Base-by-base conservation (phyloP, 1,140 invertebrate genomes). In the Bombus picipes region DNA sequence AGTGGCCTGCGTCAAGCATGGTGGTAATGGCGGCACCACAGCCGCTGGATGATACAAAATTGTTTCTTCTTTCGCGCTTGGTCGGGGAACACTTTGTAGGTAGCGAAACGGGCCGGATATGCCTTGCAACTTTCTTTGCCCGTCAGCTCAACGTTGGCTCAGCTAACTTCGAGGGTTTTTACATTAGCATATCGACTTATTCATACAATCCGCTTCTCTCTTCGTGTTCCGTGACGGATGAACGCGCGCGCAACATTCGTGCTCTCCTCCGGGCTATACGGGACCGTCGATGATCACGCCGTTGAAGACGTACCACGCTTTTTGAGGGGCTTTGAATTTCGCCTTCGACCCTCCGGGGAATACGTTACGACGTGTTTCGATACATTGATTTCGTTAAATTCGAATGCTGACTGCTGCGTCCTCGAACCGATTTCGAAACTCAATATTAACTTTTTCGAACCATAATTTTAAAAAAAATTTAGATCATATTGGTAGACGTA, bases 131-230 rank as follows among this genome's bases (percentile, higher is more conserved):
- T 92, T 92, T 92, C 91, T 87, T 92, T 47, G 62, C 73, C 62
- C 41, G 34, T 75, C 76, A 57, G 62, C 83, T 80, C 80, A 65
- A 79, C 73, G 84, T 80, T 68, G 74, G 78, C 89, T 91, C 87
- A 77, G 89, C 92, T 91, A 93, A 93, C 93, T 93, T 93, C 59
- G 89, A 92, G 90, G 91, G 92, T 91, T 91, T 92, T 90, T 86
- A 83, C 89, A 93, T 93, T 92, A 92, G 92, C 93, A 93, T 93
- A 93, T 93, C 93, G 93, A 93, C 93, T 93, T 93, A 93, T 93
- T 93, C 93, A 93, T 93, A 92, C 89, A 91, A 89, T 89, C 88
- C 88, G 84, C 76, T 83, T 78, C 75, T 28, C 66, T 70, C 71
- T 84, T 74, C 37, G 73, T 84, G 81, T 81, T 37, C 59, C 87